phyloP scores from a whole-genome alignment of 2,888 invertebrate species.

The Monoplex corrugatus region DNA sequence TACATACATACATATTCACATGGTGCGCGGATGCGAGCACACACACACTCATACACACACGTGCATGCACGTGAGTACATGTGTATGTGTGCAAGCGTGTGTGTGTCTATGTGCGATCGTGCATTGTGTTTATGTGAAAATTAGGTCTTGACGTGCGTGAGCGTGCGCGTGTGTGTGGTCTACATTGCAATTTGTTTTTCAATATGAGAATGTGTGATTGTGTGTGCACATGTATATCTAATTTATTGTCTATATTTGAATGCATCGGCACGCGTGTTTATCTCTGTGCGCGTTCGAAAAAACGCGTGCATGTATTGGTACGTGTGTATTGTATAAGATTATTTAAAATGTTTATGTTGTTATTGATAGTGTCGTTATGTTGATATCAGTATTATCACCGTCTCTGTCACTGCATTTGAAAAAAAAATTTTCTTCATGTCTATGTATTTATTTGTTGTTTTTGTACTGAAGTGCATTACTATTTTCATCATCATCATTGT shows the following conservation, averaged over 20 bases:
- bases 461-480: too few relatives aligned
- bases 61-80: too few relatives aligned
- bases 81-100: not conserved
- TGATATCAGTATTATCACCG: not conserved
- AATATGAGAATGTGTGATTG: not conserved
- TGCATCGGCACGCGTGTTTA: not conserved
- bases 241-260: not conserved
- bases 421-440: too few relatives aligned
- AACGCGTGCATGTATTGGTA: not conserved
- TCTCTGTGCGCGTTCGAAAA: not conserved
- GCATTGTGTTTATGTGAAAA: not conserved
- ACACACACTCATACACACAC: not conserved
- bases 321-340: not conserved
- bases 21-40: not conserved
- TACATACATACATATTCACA: not conserved
- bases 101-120: not conserved
- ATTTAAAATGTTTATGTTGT: too few relatives aligned
- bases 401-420: not conserved
- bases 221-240: not conserved
- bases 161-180: conserved; percentile 18
- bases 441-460: too few relatives aligned
- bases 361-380: too few relatives aligned
- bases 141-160: not conserved
- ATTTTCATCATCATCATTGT: too few relatives aligned
- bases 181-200: too few relatives aligned